Evolutionary conservation across 2,797 vertebrate species (phyloP).

Genomic region (Dallia pectoralis): DNA sequence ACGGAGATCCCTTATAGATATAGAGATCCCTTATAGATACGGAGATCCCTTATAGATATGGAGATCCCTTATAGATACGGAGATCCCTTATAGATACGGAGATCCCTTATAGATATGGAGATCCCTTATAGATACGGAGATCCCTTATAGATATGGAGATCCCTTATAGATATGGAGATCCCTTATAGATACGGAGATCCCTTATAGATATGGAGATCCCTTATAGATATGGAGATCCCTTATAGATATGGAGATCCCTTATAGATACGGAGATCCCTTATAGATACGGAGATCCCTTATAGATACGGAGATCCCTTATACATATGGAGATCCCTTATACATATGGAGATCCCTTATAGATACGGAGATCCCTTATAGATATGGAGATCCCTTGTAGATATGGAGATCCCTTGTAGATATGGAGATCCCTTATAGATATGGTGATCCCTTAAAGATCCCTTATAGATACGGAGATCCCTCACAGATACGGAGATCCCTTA

Average conservation of each 20-base stretch:
- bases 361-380: no score
- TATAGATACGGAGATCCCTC: no score
- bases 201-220: constrained; percentile 45
- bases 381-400: background rate
- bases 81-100: background rate
- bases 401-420: no score
- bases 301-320: no score
- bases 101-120: no score
- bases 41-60: no score
- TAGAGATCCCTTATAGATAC: background rate
- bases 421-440: background rate
- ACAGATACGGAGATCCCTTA: constrained; percentile 40
- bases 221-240: no score
- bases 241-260: constrained; percentile 41
- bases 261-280: no score
- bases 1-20: no score
- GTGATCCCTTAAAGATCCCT: no score
- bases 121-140: no score
- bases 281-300: constrained; percentile 38
- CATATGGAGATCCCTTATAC: constrained; percentile 22
- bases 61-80: constrained; percentile 36
- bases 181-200: no score
- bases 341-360: constrained; percentile 21
- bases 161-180: constrained; percentile 35
- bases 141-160: constrained; percentile 50